Evolutionary conservation across 2,797 vertebrate genomes (phyloP).

Genomic region (Pseudocheirus occidentalis): DNA sequence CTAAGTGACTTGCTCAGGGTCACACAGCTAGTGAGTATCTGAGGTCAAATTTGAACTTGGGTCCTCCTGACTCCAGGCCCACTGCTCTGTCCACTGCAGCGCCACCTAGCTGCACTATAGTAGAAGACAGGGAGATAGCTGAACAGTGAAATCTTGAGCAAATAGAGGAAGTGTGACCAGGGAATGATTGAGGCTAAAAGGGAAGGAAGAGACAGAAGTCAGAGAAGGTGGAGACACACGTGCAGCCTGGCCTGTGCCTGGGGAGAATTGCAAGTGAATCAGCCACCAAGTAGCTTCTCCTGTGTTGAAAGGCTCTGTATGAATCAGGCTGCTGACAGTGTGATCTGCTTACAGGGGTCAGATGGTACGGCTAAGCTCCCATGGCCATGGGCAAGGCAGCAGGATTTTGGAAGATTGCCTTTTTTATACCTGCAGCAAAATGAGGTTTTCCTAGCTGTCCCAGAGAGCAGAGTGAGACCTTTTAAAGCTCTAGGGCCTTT

Average conservation of each 20-base stretch:
- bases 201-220: conserved; percentile 21
- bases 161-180: background rate
- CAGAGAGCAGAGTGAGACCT: conserved; percentile 37
- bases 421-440: conserved; percentile 20
- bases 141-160: background rate
- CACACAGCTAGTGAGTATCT: background rate
- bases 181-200: conserved; percentile 1
- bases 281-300: background rate
- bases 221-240: conserved; percentile 38
- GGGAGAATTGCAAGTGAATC: background rate
- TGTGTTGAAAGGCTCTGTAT: background rate
- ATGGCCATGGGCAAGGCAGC: conserved; percentile 16
- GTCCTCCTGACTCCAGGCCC: background rate
- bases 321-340: conserved; percentile 23
- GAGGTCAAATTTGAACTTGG: background rate
- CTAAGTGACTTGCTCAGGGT: background rate
- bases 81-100: background rate
- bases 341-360: background rate
- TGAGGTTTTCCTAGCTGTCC: conserved; percentile 59
- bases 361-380: background rate
- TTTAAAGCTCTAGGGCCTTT: conserved; percentile 34
- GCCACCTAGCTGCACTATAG: background rate
- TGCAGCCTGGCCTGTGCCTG: conserved; percentile 44
- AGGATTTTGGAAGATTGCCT: conserved; percentile 26
- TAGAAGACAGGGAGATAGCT: background rate